These are phyloP conservation scores for Pithys albifrons DNA, from an alignment of 2,113 vertebrate genomes.

Conservation along the genomic window DNA sequence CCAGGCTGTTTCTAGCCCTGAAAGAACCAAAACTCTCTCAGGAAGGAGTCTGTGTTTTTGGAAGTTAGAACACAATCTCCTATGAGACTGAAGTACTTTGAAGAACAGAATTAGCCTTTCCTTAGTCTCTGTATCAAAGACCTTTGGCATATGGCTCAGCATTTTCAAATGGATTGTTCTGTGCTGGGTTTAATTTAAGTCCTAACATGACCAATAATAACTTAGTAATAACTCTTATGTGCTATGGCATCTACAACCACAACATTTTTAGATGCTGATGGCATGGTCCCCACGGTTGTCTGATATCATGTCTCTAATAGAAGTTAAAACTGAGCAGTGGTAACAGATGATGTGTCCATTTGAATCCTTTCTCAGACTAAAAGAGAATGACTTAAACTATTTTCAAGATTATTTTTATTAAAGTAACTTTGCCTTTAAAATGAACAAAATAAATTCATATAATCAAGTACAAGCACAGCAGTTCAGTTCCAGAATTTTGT, in stretches of 20 bases:
- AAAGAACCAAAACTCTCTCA: not conserved
- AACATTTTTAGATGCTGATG: not conserved
- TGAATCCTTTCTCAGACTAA: not conserved
- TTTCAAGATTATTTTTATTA: not conserved
- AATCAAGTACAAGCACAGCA: not conserved
- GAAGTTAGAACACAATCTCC: not conserved
- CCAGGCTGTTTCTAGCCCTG: not conserved
- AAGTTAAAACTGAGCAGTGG: not conserved
- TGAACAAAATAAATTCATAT: not conserved
- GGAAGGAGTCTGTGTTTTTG: not conserved
- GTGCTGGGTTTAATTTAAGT: not conserved
- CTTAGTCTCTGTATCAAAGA: not conserved
- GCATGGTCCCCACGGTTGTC: rapidly evolving
- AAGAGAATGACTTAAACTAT: not conserved
- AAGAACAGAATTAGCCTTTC: not conserved
- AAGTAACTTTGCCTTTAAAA: not conserved
- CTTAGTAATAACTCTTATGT: not conserved
- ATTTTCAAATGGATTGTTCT: not conserved
- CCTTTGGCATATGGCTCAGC: not conserved
- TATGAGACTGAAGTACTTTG: not conserved
- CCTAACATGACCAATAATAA: not conserved
- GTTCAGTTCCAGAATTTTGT: not conserved
- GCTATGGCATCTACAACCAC: not conserved
- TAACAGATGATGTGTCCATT: not conserved
- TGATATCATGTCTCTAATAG: not conserved